Evolutionary conservation across 2,113 vertebrate species (phyloP).

Genomic region (Microcebus lehilahytsara): DNA sequence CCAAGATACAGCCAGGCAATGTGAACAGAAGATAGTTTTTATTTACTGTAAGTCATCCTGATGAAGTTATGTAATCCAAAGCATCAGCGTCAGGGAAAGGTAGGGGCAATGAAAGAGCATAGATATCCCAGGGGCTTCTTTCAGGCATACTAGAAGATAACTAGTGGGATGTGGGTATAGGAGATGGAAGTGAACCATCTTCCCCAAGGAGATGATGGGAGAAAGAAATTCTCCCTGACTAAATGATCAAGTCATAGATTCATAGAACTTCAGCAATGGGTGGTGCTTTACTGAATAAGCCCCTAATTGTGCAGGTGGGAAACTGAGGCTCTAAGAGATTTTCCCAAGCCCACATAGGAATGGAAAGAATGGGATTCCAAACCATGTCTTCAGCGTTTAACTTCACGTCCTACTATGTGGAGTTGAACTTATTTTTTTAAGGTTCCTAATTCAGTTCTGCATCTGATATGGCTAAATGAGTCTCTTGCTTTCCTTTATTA

Average conservation of each 20-base stretch:
- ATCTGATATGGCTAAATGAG: neutral
- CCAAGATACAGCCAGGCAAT: neutral
- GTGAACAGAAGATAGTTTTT: slow-evolving; percentile 5
- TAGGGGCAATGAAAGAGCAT: neutral
- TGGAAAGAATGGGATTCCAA: neutral
- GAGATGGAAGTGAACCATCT: neutral
- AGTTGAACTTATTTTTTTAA: slow-evolving; percentile 27
- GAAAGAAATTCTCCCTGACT: slow-evolving; percentile 20
- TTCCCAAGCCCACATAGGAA: neutral
- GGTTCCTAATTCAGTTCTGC: slow-evolving; percentile 8
- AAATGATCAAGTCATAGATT: neutral
- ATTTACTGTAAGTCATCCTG: neutral
- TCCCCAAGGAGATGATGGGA: neutral
- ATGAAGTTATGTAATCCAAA: neutral
- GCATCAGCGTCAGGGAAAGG: neutral
- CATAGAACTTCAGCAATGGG: neutral
- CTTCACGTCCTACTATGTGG: neutral
- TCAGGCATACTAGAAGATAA: neutral
- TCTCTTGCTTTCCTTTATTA: slow-evolving; percentile 10
- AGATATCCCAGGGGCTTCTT: neutral
- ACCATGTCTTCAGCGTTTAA: neutral
- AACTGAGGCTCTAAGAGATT: neutral
- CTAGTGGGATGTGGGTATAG: neutral
- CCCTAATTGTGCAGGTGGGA: neutral
- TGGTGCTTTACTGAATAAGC: neutral